Evolutionary conservation across 2,113 vertebrate species (phyloP).

Genomic region (Numenius arquata): DNA sequence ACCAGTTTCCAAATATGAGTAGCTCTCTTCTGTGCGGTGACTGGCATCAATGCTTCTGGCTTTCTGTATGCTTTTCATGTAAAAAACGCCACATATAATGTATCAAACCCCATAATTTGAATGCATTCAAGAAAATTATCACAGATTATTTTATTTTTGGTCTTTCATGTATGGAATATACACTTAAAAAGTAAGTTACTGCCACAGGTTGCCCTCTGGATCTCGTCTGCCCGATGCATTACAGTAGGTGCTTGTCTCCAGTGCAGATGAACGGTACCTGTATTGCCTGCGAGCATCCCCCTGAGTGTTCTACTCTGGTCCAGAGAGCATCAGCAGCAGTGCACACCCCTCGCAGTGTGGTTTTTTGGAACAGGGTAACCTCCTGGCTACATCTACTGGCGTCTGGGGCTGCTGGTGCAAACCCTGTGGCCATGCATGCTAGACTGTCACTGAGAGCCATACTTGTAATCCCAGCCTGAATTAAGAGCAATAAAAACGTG

Average conservation of each 20-base stretch:
- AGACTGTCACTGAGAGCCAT: not conserved
- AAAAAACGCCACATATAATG: not conserved
- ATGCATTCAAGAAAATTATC: not conserved
- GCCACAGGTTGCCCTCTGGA: not conserved
- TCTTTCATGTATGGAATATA: not conserved
- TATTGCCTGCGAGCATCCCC: not conserved
- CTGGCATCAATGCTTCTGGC: not conserved
- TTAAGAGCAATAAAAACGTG: not conserved
- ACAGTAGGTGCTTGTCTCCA: not conserved
- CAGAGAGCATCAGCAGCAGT: not conserved
- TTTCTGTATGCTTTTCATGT: not conserved
- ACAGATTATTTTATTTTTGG: not conserved
- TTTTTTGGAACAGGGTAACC: not conserved
- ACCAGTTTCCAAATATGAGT: not conserved
- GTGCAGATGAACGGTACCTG: accelerated
- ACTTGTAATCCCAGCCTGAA: not conserved
- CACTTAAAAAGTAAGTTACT: not conserved
- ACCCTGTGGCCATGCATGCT: no score
- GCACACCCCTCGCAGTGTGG: not conserved
- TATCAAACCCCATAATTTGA: not conserved
- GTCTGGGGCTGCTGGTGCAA: not conserved
- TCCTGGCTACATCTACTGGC: not conserved
- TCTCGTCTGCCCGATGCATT: not conserved
- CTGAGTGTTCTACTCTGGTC: not conserved
- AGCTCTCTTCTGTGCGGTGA: not conserved